Evolutionary conservation across 2,797 vertebrate species (phyloP), one percentile per base, ranked within the genome.

Genomic region (Helarctos malayanus): DNA sequence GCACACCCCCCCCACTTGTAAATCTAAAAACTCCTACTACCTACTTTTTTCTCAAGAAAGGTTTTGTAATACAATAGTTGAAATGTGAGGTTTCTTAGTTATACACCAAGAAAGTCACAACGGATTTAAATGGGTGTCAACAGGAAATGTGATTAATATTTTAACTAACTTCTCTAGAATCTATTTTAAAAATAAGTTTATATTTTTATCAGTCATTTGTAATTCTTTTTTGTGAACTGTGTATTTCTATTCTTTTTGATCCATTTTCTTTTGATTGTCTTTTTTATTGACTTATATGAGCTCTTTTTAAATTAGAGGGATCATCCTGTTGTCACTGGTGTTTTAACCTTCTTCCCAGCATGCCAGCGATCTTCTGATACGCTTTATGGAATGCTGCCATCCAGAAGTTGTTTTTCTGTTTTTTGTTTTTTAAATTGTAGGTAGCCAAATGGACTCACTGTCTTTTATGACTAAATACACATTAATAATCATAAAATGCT

Each of bases 151-250:
- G 56, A 79, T 41, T 82, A 80, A 52, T 49, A 91, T 96, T 91
- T 75, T 88, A 97, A 80, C 12, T 32, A 94, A 90, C 11, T 95
- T 95, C 29, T n/a, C 71, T 95, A 61, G 57, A 76, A 86, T 57
- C 18, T 92, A 75, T 35, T 78, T 87, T n/a, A 83, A 52, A 91
- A 73, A 95, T 79, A 59, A 41, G 18, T 82, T 81, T 71, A 57
- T 47, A 38, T 69, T 90, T 82, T 93, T 79, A 73, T 35, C 8
- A 32, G 32, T 21, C 59, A 86, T 38, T 75, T 83, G 2, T 57
- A 87, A 90, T 84, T 88, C 19, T 23, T 63, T 90, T 92, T 89
- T 8, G 4, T 61, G 75, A 95, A 71, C 16, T 81, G 15, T 4
- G 1, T 59, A 80, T 61, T 92, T 87, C 52, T 80, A 57, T 47